These are phyloP conservation scores for Nebria salina DNA, from an alignment of 2,888 invertebrate genomes.

Conservation along the genomic window DNA sequence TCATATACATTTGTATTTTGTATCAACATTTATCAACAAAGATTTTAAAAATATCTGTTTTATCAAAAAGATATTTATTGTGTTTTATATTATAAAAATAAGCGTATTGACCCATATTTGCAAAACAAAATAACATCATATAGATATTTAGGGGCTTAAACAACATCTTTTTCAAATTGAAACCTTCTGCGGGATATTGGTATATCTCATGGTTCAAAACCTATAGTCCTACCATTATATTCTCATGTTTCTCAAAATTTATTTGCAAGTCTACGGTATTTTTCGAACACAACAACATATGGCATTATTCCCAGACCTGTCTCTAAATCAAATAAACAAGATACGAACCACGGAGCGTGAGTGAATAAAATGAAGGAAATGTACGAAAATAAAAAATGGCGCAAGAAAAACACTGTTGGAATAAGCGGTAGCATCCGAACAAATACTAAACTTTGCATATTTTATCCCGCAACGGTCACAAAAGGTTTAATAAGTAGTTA, in stretches of 20 bases:
- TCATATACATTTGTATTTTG: neutral
- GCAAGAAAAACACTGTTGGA: neutral
- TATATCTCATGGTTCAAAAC: neutral
- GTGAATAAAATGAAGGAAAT: constrained; percentile 4
- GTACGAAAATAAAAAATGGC: neutral
- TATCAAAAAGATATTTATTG: too few species aligned
- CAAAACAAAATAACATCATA: too few species aligned
- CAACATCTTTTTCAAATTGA: neutral
- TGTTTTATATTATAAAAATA: too few species aligned
- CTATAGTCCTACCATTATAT: constrained; percentile 22
- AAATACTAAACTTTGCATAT: neutral
- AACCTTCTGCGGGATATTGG: neutral
- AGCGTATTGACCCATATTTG: too few species aligned
- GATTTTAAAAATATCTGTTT: too few species aligned
- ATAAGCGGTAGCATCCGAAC: constrained; percentile 5
- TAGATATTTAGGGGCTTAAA: too few species aligned
- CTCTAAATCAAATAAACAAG: constrained; percentile 43
- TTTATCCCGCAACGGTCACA: neutral
- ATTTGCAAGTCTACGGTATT: constrained; percentile 25
- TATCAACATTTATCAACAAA: neutral
- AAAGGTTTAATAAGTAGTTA: neutral
- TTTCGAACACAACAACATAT: constrained; percentile 27
- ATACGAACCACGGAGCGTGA: neutral
- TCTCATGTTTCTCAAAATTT: constrained; percentile 36
- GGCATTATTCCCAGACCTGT: constrained; percentile 43